Percentiles rank a stretch among this genome's conserved stretches.
These are phyloP conservation scores for Drosophila flavopinicola DNA, from an alignment of 2,888 invertebrate species.

Conservation along the genomic window DNA sequence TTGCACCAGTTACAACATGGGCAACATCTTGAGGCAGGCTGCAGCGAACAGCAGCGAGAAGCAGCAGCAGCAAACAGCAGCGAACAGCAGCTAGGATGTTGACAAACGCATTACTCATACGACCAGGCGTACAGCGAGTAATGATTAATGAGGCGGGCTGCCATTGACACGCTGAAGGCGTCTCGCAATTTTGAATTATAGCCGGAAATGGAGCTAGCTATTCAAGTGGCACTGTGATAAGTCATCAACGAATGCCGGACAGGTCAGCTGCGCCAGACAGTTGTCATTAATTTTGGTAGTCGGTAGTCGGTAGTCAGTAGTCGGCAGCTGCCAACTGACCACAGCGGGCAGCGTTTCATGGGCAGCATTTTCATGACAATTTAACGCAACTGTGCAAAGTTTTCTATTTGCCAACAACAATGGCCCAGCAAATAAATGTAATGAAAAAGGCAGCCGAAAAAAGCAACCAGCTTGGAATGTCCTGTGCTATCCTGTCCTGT, in stretches of 20 bases:
- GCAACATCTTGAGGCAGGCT: conserved; percentile 36
- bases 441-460: conserved; percentile 55
- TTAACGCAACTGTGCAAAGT: conserved; percentile 67
- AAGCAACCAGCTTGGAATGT: conserved; percentile 22
- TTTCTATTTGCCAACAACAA: conserved; percentile 47
- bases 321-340: conserved; percentile 39
- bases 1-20: conserved; percentile 37
- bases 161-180: conserved; percentile 63
- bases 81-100: conserved; percentile 5
- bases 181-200: conserved; percentile 70
- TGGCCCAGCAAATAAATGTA: conserved; percentile 48
- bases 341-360: conserved; percentile 37
- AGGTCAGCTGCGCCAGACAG: conserved; percentile 75
- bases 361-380: conserved; percentile 71
- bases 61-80: neutral
- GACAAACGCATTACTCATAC: conserved; percentile 71
- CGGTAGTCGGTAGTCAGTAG: conserved; percentile 27
- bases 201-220: conserved; percentile 63
- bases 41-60: neutral
- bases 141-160: conserved; percentile 68
- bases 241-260: conserved; percentile 66
- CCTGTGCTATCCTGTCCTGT: conserved; percentile 1
- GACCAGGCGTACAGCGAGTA: conserved; percentile 36
- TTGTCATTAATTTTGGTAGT: conserved; percentile 73
- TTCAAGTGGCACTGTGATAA: conserved; percentile 70